Evolutionary conservation across 2,888 invertebrate species (phyloP).

Genomic region (Drosophila merina): DNA sequence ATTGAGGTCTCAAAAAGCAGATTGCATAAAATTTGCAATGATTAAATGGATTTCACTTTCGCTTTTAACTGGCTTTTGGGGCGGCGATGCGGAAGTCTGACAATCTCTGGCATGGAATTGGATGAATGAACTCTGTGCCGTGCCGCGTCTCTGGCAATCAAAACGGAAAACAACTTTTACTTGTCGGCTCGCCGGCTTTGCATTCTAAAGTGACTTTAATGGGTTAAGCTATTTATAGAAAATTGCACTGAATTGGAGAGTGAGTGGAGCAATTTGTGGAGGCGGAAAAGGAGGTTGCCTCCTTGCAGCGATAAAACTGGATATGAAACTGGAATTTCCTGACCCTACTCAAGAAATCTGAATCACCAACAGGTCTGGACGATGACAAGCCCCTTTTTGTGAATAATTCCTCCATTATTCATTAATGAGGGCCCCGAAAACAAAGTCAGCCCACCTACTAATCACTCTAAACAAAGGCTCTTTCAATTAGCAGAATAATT

Average conservation of each 20-base stretch:
- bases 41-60: conserved; percentile 73
- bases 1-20: conserved; percentile 48
- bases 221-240: conserved; percentile 54
- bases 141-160: conserved; percentile 2
- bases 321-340: background rate
- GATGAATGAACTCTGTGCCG: conserved; percentile 65
- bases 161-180: conserved; percentile 30
- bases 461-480: conserved; percentile 13
- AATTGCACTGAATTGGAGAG: conserved; percentile 32
- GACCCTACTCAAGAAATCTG: background rate
- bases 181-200: conserved; percentile 33
- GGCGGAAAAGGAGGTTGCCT: conserved; percentile 30
- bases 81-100: conserved; percentile 60
- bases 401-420: conserved; percentile 1
- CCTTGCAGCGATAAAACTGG: background rate
- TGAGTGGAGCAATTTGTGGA: conserved; percentile 20
- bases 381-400: conserved; percentile 43
- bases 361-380: conserved; percentile 26
- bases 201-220: conserved; percentile 62
- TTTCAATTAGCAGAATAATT: background rate
- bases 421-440: conserved; percentile 12
- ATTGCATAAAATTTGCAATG: conserved; percentile 78
- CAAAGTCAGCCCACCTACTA: too few relatives aligned
- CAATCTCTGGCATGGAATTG: conserved; percentile 41
- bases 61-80: conserved; percentile 37